phyloP scores from a whole-genome alignment of 37 sponge, comb jelly and placozoan species.

The Beroe ovata region DNA sequence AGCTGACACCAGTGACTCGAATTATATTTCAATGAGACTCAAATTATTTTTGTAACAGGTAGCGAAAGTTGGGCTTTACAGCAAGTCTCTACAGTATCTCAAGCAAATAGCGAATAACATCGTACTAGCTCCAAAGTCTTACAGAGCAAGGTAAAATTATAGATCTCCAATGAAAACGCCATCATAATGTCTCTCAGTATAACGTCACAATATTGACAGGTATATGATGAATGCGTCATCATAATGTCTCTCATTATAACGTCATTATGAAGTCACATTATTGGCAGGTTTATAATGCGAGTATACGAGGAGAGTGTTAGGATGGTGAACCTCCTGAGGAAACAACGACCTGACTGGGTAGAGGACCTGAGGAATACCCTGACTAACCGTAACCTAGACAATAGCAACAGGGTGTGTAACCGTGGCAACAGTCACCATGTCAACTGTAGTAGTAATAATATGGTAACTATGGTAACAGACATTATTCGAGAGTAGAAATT shows the following conservation, averaged over 20 bases:
- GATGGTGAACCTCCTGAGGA: background rate
- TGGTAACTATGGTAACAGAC: no score
- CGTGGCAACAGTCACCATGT: no score
- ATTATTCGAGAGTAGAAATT: no score
- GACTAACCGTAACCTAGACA: constrained; percentile 10
- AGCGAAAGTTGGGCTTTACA: constrained; percentile 48
- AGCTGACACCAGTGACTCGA: no score
- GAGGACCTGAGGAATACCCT: background rate
- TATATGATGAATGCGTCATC: constrained; percentile 45
- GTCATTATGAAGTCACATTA: background rate
- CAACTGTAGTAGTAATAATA: no score
- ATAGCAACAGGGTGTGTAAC: constrained; percentile 22
- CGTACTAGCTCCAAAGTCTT: background rate
- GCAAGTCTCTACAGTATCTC: constrained; percentile 38
- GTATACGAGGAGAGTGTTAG: constrained; percentile 63
- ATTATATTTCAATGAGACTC: no score
- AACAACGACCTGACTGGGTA: constrained; percentile 30
- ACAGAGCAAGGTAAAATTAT: constrained; percentile 63
- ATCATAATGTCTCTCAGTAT: background rate
- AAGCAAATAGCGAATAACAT: constrained; percentile 15
- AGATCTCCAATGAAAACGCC: background rate
- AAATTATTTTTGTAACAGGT: no score
- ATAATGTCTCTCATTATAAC: background rate
- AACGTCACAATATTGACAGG: constrained; percentile 11
- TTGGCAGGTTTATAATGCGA: constrained; percentile 45